Evolutionary conservation across 53 echinoderm and acorn worm species (phyloP), one percentile per base, ranked within the genome.

Genomic region (Actinopyga echinites): DNA sequence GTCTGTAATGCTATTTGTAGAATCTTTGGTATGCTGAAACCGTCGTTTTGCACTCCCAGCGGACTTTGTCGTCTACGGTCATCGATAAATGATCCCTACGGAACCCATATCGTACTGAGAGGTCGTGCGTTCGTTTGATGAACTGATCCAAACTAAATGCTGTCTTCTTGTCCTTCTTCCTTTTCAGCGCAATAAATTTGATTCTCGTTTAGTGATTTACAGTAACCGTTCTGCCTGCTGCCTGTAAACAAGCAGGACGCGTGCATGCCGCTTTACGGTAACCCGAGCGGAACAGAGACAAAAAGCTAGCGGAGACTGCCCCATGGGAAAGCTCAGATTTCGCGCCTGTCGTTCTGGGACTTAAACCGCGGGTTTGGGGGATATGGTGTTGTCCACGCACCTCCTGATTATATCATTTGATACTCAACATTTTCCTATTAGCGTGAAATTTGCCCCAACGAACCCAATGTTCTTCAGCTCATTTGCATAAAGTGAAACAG

Each of bases 191-290:
- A 71, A 22, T 71, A 71, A 71, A 71, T 71, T 71, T 44, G 71
- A 71, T 71, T 71, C 71, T 71, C 71, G 44, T 71, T 71, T 71
- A 71, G 45, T 71, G 71, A 71, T 71, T 71, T 71, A 63, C 22
- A 71, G 71, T 71, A 71, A 71, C 71, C 71, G 71, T 71, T 71
- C n/a, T 71, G 71, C 42, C 71, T 71, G 71, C 44, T 71, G 71
- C 21, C 37, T 36, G 71, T 44, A 71, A 71, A 71, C 71, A 71
- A 71, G 71, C 44, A 44, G 42, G 71, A 22, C 40, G 45, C 71
- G 71, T 71, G 71, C 17, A 40, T 10, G 40, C 45, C 71, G 22
- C 42, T 24, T 71, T 15, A 44, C 44, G 8, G 71, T 71, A 71
- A 71, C 44, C 7, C 45, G 71, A 71, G 40, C 71, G 71, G 40